Conservation (phyloP, 2,888 invertebrate species). For the Tipula lateralis region DNA sequence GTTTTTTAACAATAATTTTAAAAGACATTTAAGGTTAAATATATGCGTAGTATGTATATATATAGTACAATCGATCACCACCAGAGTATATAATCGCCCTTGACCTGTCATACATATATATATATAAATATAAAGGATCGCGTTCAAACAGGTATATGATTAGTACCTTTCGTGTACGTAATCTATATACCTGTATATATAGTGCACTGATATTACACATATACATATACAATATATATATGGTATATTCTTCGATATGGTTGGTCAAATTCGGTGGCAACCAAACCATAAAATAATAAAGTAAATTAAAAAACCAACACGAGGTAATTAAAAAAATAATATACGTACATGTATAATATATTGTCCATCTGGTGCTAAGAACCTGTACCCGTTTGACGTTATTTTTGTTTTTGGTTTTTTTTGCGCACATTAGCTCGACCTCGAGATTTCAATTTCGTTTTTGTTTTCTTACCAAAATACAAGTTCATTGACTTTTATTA, state of each 20-base stretch:
- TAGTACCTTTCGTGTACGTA: neutral
- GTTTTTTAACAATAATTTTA: neutral
- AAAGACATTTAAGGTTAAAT: neutral
- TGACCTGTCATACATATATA: neutral
- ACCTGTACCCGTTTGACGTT: neutral
- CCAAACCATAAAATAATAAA: neutral
- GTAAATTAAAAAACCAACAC: neutral
- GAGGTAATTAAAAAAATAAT: neutral
- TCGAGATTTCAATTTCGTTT: slow-evolving; percentile 32
- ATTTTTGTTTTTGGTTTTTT: too few relatives aligned
- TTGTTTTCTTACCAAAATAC: slow-evolving; percentile 6
- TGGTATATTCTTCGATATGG: neutral
- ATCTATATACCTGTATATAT: neutral
- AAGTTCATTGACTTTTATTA: slow-evolving; percentile 15
- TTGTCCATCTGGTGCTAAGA: neutral
- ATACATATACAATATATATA: too few relatives aligned
- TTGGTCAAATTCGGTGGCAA: slow-evolving; percentile 11
- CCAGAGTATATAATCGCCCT: neutral
- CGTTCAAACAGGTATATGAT: neutral
- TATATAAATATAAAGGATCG: neutral
- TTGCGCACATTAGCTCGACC: slow-evolving; percentile 28
- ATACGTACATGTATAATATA: neutral
- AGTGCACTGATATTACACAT: neutral
- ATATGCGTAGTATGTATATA: neutral
- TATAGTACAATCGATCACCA: neutral